Percentiles rank a stretch among this genome's conserved stretches.
Conservation (phyloP, 2,888 invertebrate species). For the Epistrophella euchroma region DNA sequence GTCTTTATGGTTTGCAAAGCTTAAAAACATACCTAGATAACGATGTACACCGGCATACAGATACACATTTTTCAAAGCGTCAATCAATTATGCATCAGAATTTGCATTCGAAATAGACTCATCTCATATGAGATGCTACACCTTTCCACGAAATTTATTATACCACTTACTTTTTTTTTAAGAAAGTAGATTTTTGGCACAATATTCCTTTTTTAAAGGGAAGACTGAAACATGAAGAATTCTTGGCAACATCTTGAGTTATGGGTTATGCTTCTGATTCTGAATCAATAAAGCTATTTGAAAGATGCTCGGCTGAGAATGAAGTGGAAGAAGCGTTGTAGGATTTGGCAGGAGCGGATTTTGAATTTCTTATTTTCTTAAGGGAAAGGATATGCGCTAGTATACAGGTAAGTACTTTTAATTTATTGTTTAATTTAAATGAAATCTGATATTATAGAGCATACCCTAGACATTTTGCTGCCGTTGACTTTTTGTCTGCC, state of each 20-base stretch:
- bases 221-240: conserved; percentile 3
- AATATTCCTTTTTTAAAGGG: background rate
- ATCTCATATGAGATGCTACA: conserved; percentile 14
- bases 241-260: conserved; percentile 70
- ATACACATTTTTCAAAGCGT: conserved; percentile 58
- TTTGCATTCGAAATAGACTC: conserved; percentile 72
- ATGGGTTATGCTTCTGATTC: conserved; percentile 55
- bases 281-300: conserved; percentile 70
- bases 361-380: background rate
- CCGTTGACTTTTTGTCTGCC: no score
- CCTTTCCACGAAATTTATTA: conserved; percentile 57
- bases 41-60: conserved; percentile 48
- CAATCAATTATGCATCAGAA: conserved; percentile 73
- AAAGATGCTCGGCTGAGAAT: conserved; percentile 31
- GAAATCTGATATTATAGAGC: no score
- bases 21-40: conserved; percentile 22
- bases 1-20: no score
- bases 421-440: no score
- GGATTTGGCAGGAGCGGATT: conserved; percentile 9
- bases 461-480: no score
- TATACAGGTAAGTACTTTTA: no score
- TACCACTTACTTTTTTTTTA: conserved; percentile 35
- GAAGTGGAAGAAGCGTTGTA: background rate
- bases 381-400: no score
- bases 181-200: conserved; percentile 53